phyloP scores from a whole-genome alignment of 2,113 vertebrate genomes.

The Peromyscus californicus region DNA sequence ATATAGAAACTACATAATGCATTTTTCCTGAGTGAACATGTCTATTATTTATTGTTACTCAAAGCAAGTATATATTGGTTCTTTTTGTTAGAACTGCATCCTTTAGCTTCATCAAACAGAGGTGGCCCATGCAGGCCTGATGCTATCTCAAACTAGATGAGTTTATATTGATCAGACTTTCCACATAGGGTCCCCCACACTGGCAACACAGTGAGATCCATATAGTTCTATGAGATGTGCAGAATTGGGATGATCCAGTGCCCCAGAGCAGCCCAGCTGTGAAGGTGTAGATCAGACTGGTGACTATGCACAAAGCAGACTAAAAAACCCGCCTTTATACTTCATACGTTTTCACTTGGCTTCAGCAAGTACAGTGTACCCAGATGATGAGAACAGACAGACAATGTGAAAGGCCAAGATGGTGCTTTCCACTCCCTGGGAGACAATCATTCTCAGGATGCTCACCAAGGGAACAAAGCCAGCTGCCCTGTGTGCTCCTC shows the following conservation, averaged over 20 bases:
- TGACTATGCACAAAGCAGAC: background rate
- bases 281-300: background rate
- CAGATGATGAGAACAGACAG: conserved; percentile 39
- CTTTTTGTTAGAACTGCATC: background rate
- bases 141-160: background rate
- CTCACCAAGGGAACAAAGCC: conserved; percentile 54
- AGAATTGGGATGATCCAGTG: background rate
- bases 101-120: background rate
- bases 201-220: background rate
- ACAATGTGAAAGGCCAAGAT: conserved; percentile 36
- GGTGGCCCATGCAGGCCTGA: background rate
- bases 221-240: accelerated
- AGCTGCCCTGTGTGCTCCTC: background rate
- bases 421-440: conserved; percentile 1
- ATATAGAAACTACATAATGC: background rate
- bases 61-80: background rate
- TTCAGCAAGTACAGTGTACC: background rate
- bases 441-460: background rate
- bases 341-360: background rate
- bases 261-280: background rate
- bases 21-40: background rate
- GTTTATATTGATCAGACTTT: background rate
- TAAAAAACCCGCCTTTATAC: background rate
- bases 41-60: background rate
- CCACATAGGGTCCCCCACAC: background rate